phyloP scores from a whole-genome alignment of 92 coral and sea anemone species.

The Epizoanthus rinbou region DNA sequence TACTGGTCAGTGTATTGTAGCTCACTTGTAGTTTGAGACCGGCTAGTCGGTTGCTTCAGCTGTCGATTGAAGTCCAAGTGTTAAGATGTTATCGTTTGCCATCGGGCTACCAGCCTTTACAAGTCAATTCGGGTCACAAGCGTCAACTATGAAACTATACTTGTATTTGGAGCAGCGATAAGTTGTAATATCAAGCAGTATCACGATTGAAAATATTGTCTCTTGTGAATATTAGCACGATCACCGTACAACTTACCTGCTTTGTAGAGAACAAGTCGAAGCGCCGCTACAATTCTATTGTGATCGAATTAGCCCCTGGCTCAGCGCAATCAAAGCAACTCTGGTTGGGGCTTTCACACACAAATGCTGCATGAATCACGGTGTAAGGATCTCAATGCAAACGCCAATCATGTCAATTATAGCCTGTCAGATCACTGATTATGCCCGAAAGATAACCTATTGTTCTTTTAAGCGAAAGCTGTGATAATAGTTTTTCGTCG shows the following conservation, averaged over 20 bases:
- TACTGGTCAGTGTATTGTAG: not conserved
- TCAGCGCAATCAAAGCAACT: slow-evolving; percentile 20
- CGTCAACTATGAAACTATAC: slow-evolving; percentile 22
- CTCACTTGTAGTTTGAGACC: not conserved
- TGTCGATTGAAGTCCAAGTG: not conserved
- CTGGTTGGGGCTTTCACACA: slow-evolving; percentile 4
- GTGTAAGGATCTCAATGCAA: slow-evolving; percentile 42
- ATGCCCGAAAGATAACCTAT: slow-evolving; percentile 74
- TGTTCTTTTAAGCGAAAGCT: slow-evolving; percentile 49
- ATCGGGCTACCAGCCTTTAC: slow-evolving; percentile 33
- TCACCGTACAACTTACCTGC: slow-evolving; percentile 16
- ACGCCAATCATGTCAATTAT: slow-evolving; percentile 92
- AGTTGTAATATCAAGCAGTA: not conserved
- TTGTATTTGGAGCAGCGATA: not conserved
- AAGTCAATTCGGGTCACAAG: slow-evolving; percentile 47
- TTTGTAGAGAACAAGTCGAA: not conserved
- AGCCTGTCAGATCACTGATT: slow-evolving; percentile 78
- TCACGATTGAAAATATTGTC: not conserved
- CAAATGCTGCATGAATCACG: slow-evolving; percentile 41
- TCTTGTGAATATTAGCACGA: not conserved
- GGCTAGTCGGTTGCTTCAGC: not conserved
- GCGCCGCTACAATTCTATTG: not conserved
- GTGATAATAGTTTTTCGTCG: slow-evolving; percentile 13
- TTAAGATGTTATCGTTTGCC: slow-evolving; percentile 36
- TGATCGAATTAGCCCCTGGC: slow-evolving; percentile 1